Conservation (phyloP, 2,797 vertebrate species). For the Notoglanidium macrostoma region DNA sequence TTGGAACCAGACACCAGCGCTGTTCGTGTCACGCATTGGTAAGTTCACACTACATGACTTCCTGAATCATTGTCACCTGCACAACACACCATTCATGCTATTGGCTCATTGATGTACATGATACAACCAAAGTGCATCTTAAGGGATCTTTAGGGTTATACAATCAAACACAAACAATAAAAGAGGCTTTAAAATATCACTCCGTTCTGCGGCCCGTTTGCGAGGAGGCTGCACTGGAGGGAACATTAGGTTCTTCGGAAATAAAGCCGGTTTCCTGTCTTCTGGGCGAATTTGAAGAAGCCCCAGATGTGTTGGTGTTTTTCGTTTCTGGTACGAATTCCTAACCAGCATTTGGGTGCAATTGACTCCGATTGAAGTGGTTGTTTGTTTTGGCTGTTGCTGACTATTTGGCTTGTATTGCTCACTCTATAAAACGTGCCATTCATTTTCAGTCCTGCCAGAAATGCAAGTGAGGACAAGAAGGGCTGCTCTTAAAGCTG, state of each 20-base stretch:
- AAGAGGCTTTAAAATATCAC: background rate
- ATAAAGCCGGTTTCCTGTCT: background rate
- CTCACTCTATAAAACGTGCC: background rate
- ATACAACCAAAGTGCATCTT: background rate
- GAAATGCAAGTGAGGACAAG: background rate
- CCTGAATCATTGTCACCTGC: background rate
- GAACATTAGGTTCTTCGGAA: background rate
- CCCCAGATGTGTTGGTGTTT: conserved; percentile 3
- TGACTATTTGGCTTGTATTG: too few relatives aligned
- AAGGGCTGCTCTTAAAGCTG: background rate
- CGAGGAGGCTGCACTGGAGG: background rate
- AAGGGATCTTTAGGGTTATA: background rate
- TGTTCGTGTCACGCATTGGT: too few relatives aligned
- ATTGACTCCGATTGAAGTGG: background rate
- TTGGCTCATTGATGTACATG: background rate
- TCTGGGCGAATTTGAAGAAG: background rate
- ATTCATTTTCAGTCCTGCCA: background rate
- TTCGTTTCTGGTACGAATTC: background rate
- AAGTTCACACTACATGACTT: background rate
- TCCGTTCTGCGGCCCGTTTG: too few relatives aligned
- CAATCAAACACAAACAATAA: background rate
- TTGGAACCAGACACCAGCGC: too few relatives aligned
- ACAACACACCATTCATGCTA: background rate
- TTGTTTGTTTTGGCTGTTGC: background rate
- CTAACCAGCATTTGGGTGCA: conserved; percentile 5